Percentiles rank a stretch among this genome's conserved stretches.
Conservation (phyloP, 2,888 invertebrate species). For the Palloptera scutellata region DNA sequence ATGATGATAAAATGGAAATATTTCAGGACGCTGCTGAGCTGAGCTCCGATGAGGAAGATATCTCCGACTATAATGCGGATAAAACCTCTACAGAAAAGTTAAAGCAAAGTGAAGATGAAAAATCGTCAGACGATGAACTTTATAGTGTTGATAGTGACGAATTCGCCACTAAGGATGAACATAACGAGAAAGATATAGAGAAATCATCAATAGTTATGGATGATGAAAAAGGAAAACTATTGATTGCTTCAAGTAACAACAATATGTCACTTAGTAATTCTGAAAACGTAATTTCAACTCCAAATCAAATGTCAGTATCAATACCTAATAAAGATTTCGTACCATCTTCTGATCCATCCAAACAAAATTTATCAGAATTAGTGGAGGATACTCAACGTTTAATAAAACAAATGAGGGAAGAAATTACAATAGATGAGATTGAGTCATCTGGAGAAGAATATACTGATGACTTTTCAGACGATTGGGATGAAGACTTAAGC, state of each 20-base stretch:
- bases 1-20: constrained; percentile 37
- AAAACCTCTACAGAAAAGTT: not conserved
- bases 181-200: constrained; percentile 32
- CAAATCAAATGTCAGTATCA: constrained; percentile 44
- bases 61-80: constrained; percentile 16
- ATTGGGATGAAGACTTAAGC: constrained; percentile 55
- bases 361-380: constrained; percentile 66
- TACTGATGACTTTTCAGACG: constrained; percentile 66
- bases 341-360: constrained; percentile 56
- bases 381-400: constrained; percentile 70
- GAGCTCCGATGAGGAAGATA: constrained; percentile 46
- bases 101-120: constrained; percentile 39
- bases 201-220: constrained; percentile 46
- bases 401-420: constrained; percentile 73
- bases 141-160: constrained; percentile 51
- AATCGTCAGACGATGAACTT: constrained; percentile 51
- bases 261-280: too few species aligned
- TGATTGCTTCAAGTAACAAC: constrained; percentile 44
- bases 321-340: constrained; percentile 51
- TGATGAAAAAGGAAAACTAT: constrained; percentile 25
- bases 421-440: constrained; percentile 69
- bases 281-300: too few species aligned
- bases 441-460: constrained; percentile 64
- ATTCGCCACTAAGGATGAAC: constrained; percentile 13
- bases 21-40: constrained; percentile 54